Evolutionary conservation across 1,140 invertebrate genomes (phyloP).

Genomic region (Micrasema minimum): DNA sequence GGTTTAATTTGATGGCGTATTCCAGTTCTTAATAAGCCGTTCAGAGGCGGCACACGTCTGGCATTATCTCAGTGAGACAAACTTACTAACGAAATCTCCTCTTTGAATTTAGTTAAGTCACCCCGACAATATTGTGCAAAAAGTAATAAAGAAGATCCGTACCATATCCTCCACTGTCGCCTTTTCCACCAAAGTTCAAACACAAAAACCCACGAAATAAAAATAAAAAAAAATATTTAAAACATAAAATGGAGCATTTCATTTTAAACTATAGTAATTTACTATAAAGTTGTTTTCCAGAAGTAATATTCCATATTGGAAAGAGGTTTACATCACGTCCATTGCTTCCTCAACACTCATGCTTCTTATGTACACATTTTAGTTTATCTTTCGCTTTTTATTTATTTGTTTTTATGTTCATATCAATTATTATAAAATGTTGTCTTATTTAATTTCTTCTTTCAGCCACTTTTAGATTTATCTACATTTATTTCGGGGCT

Average conservation of each 20-base stretch:
- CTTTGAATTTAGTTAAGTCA: constrained; percentile 36
- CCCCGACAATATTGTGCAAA: constrained; percentile 42
- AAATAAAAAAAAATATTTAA: neutral
- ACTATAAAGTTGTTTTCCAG: neutral
- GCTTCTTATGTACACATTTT: too few species aligned
- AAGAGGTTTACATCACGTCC: neutral
- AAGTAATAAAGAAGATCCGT: constrained; percentile 40
- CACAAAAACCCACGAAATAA: neutral
- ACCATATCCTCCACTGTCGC: neutral
- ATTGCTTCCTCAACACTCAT: neutral
- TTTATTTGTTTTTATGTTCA: too few species aligned
- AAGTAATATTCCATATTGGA: neutral
- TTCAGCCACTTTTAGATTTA: too few species aligned
- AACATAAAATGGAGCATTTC: neutral
- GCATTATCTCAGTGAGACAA: constrained; percentile 32
- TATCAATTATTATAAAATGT: too few species aligned
- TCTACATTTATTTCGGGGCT: too few species aligned
- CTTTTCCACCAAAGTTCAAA: neutral
- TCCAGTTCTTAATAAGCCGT: constrained; percentile 35
- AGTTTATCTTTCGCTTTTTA: too few species aligned
- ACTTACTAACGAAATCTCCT: constrained; percentile 25
- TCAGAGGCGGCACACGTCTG: constrained; percentile 22
- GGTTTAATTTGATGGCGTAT: constrained; percentile 33
- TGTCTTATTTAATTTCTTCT: too few species aligned
- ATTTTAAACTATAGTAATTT: neutral